Percentiles rank a stretch among this genome's conserved stretches.
Conservation (phyloP, 2,888 invertebrate genomes). For the Nephrotoma flavescens region DNA sequence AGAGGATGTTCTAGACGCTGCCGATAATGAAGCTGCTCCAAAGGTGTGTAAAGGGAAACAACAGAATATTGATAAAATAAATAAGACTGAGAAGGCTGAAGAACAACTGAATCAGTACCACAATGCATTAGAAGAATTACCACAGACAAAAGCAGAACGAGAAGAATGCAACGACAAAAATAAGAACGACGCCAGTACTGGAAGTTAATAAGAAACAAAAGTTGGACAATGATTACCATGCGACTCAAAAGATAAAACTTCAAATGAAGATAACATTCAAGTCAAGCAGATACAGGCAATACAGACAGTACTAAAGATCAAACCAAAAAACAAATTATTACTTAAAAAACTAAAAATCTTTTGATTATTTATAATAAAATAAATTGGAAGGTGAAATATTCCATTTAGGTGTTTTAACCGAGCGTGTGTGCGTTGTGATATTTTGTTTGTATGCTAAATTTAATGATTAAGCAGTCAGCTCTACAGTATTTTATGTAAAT, state of each 20-base stretch:
- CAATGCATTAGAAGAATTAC: constrained; percentile 58
- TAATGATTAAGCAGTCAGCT: too few species aligned
- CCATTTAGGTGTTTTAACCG: too few species aligned
- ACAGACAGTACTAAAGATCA: constrained; percentile 25
- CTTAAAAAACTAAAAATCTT: too few species aligned
- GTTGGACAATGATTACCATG: constrained; percentile 21
- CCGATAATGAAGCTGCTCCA: constrained; percentile 16
- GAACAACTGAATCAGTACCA: constrained; percentile 70
- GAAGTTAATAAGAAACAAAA: constrained; percentile 24
- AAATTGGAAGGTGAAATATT: too few species aligned
- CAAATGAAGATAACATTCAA: constrained; percentile 30
- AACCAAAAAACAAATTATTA: constrained; percentile 14
- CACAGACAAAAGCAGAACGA: constrained; percentile 59
- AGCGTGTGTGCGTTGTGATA: too few species aligned
- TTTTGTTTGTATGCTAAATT: too few species aligned
- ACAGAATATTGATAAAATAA: too few species aligned
- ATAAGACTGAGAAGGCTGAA: too few species aligned
- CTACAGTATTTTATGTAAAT: too few species aligned
- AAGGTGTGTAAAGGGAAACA: constrained; percentile 33
- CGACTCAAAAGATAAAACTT: constrained; percentile 27
- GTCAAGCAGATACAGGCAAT: constrained; percentile 19
- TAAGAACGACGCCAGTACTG: constrained; percentile 31
- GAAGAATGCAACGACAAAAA: constrained; percentile 42
- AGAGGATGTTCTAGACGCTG: constrained; percentile 30
- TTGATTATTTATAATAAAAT: too few species aligned